phyloP scores from a whole-genome alignment of 2,113 vertebrate species.

The Lasiurus borealis region DNA sequence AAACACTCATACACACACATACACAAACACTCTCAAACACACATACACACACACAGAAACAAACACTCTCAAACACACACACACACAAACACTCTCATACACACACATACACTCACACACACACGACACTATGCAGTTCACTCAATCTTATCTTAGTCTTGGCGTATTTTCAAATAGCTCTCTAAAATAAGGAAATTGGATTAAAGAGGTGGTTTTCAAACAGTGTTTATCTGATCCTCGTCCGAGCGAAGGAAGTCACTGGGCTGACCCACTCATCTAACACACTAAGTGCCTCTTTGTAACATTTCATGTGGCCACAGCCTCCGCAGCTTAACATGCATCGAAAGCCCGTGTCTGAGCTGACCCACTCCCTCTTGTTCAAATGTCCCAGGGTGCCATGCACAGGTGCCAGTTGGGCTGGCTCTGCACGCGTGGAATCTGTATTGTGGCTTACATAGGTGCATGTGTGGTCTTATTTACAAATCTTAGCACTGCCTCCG shows the following conservation, averaged over 20 bases:
- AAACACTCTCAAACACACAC: neutral
- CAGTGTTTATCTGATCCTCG: constrained; percentile 55
- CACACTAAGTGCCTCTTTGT: neutral
- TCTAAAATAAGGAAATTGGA: constrained; percentile 49
- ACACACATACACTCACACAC: neutral
- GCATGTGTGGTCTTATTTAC: constrained; percentile 38
- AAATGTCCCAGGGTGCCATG: neutral
- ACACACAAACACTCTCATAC: too few relatives aligned
- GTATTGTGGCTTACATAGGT: neutral
- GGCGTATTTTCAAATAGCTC: constrained; percentile 43
- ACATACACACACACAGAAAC: too few relatives aligned
- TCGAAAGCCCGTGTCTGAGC: neutral
- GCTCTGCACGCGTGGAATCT: neutral
- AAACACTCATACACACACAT: too few relatives aligned
- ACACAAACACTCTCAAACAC: neutral
- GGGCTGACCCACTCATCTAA: neutral
- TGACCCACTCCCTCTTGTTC: neutral
- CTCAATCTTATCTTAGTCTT: neutral
- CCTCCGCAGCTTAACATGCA: neutral
- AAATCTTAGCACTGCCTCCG: constrained; percentile 15
- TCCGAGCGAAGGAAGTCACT: too few relatives aligned
- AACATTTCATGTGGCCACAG: neutral
- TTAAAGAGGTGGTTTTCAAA: constrained; percentile 39
- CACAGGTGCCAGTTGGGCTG: neutral
- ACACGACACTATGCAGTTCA: neutral